Percentiles rank a stretch among this genome's conserved stretches.
phyloP scores from a whole-genome alignment of 2,797 vertebrate genomes.

The Peromyscus attwateri region DNA sequence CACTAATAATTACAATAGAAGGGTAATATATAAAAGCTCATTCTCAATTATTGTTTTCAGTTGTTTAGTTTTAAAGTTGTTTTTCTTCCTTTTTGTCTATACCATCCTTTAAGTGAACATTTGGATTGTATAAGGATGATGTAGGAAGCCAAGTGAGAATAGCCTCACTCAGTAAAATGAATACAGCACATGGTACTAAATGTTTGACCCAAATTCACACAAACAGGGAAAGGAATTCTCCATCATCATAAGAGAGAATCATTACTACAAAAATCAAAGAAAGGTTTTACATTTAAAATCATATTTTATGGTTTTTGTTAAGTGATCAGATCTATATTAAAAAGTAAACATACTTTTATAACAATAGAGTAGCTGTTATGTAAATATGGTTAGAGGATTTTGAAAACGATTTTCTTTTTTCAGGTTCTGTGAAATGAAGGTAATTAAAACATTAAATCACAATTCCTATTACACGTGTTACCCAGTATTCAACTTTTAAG shows the following conservation, averaged over 20 bases:
- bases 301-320: background rate
- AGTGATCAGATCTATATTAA: background rate
- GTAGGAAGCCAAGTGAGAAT: background rate
- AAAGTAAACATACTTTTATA: background rate
- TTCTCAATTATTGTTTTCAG: background rate
- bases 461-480: background rate
- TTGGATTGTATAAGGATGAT: background rate
- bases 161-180: background rate
- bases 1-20: background rate
- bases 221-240: background rate
- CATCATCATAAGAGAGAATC: background rate
- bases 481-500: background rate
- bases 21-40: background rate
- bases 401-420: background rate
- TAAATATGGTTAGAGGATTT: background rate
- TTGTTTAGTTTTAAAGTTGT: background rate
- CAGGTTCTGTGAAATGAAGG: slow-evolving; percentile 12
- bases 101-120: background rate
- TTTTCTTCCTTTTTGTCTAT: background rate
- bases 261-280: background rate
- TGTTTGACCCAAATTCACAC: background rate
- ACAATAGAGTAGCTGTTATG: background rate
- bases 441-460: background rate
- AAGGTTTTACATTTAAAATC: background rate
- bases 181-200: background rate